Conservation (phyloP, 35 echinoderm and acorn worm species). For the Heliocidaris erythrogramma region DNA sequence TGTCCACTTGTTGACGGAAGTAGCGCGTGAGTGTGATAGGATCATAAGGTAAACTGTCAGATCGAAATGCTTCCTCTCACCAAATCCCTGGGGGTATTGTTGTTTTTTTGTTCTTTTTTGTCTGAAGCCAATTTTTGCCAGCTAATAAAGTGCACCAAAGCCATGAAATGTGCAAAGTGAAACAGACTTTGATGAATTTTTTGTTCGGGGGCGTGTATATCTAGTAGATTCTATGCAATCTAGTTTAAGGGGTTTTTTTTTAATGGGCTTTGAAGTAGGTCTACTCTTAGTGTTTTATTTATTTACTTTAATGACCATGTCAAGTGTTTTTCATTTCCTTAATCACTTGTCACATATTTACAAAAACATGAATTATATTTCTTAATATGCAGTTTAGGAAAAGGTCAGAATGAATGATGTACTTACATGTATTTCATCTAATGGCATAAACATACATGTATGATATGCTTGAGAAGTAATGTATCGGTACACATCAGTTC, state of each 20-base stretch:
- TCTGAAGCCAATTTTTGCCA: background rate
- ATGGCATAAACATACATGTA: too few species aligned
- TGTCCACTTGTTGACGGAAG: slow-evolving; percentile 15
- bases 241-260: background rate
- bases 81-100: background rate
- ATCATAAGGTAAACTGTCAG: slow-evolving; percentile 4
- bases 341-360: too few species aligned
- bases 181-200: background rate
- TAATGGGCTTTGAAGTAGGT: too few species aligned
- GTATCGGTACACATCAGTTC: too few species aligned
- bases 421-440: too few species aligned
- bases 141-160: background rate
- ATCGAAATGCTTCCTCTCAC: background rate
- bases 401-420: too few species aligned
- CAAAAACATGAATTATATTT: too few species aligned
- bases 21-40: slow-evolving; percentile 6
- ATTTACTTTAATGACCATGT: too few species aligned
- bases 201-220: background rate
- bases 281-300: too few species aligned
- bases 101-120: background rate
- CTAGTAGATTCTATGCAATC: background rate
- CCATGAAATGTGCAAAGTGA: background rate
- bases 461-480: too few species aligned
- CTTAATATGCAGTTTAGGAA: too few species aligned
- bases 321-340: too few species aligned